Conservation (phyloP, 2,888 invertebrate genomes). For the Urechis unicinctus region DNA sequence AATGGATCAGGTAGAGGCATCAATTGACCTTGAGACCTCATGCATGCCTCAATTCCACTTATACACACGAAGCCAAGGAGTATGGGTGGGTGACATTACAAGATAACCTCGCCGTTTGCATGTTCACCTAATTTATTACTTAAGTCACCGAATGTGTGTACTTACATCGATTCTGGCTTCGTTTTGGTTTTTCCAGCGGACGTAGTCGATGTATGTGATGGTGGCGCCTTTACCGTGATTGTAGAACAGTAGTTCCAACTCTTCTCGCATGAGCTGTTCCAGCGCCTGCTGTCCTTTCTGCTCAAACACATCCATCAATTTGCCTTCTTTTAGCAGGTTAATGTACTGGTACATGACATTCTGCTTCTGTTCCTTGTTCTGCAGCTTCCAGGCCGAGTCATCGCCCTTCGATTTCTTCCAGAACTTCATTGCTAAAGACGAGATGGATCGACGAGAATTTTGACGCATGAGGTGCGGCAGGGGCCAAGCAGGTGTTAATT, state of each 20-base stretch:
- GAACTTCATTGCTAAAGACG: too few relatives aligned
- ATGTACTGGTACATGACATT: conserved; percentile 44
- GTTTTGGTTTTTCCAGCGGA: conserved; percentile 72
- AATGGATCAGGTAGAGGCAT: too few relatives aligned
- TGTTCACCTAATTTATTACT: not conserved
- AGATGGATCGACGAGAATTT: too few relatives aligned
- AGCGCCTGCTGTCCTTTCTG: conserved; percentile 31
- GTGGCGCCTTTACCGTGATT: conserved; percentile 35
- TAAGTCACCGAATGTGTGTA: not conserved
- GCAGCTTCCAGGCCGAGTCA: conserved; percentile 44
- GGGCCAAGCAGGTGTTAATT: too few relatives aligned
- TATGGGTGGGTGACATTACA: too few relatives aligned
- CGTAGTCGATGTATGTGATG: conserved; percentile 32
- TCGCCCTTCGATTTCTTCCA: conserved; percentile 19
- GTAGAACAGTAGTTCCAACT: conserved; percentile 38
- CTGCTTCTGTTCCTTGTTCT: conserved; percentile 37
- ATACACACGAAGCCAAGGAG: too few relatives aligned
- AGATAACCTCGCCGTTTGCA: not conserved
- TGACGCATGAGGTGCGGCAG: too few relatives aligned
- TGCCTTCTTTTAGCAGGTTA: conserved; percentile 36
- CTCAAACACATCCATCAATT: conserved; percentile 13
- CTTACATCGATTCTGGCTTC: conserved; percentile 53
- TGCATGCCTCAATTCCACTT: too few relatives aligned
- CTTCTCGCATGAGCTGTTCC: conserved; percentile 29
- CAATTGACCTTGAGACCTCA: too few relatives aligned